phyloP scores from a whole-genome alignment of 2,797 vertebrate species.

The Arrhamphus sclerolepis region DNA sequence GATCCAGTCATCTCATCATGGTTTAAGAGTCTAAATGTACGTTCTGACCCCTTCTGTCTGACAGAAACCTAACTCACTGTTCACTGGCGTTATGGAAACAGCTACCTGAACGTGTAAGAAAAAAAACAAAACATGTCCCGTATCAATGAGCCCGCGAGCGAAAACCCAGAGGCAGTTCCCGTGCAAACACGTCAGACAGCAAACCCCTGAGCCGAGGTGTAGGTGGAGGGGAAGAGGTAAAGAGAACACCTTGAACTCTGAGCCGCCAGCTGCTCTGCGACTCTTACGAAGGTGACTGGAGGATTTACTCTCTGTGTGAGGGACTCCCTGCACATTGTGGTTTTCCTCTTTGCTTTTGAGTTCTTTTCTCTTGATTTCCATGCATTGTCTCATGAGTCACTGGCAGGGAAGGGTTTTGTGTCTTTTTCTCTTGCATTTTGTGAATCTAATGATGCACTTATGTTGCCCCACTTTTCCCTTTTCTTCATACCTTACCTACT shows the following conservation, averaged over 20 bases:
- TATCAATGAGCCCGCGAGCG: conserved; percentile 19
- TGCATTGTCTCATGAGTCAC: conserved; percentile 86
- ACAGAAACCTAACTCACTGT: conserved; percentile 2
- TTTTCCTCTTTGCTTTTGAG: conserved; percentile 76
- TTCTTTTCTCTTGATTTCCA: conserved; percentile 82
- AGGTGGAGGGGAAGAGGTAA: conserved; percentile 27
- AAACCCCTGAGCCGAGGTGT: conserved; percentile 6
- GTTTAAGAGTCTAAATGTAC: not conserved
- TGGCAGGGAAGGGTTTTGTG: conserved; percentile 94
- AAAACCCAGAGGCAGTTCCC: conserved; percentile 14
- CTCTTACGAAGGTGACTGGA: conserved; percentile 51
- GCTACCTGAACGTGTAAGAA: conserved; percentile 20
- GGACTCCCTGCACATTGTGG: conserved; percentile 77
- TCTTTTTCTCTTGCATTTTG: conserved; percentile 99
- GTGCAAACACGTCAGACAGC: conserved; percentile 10
- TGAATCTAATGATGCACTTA: conserved; percentile 99
- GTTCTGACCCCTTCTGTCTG: conserved; percentile 2
- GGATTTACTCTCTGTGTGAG: conserved; percentile 69
- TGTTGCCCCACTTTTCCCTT: conserved; percentile 99
- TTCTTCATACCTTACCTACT: conserved; percentile 99
- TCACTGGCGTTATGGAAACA: conserved; percentile 10
- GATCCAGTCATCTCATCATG: not conserved
- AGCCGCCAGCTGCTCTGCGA: conserved; percentile 36
- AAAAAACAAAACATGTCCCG: not conserved
- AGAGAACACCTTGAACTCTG: conserved; percentile 26